Base-by-base conservation (phyloP, 2,797 vertebrate genomes). In the Cephalopachus bancanus region DNA sequence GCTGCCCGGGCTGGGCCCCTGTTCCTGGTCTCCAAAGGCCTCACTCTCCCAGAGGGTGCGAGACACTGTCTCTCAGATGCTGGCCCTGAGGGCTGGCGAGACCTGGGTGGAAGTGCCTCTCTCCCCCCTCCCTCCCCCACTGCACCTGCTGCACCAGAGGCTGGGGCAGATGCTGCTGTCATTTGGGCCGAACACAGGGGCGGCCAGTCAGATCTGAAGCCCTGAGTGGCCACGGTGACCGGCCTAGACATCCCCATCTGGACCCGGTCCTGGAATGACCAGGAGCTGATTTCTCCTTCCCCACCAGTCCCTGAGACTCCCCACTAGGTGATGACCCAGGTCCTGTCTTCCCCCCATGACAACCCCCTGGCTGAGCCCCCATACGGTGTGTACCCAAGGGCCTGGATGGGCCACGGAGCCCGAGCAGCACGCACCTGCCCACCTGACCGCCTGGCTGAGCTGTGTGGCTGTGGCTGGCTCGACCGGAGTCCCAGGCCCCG, bases 401-500 rank as follows among this genome's bases (percentile, higher is more conserved):
- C 57, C 65, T 57, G 74, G 83, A 67, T 64, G 3, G 94, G 57
- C 17, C 55, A 0, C 3, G 9, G 79, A 65, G 24, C 72, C 76
- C 60, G 14, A 10, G 10, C 28, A 17, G 28, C 67, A 96, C 97
- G 6, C 72, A 97, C 98, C 98, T 97, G 96, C 64, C 65, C 4
- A n/a, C 67, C 85, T 78, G 94, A 86, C 28, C 11, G 37, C 76
- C 96, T 81, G 53, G 64, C 57, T 11, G 16, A 95, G 88, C 20
- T 62, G 85, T 59, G 96, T 49, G 1, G 51, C 72, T 8, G 69
- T 8, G 10, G 22, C 74, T 14, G 53, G n/a, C 67, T 20, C 88
- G 0, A 60, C 26, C 0, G 49, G 30, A 33, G 10, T 2, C 24
- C 81, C 24, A 3, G 89, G 64, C 71, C 67, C 75, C 12, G 1